Conservation (phyloP, 2,797 vertebrate genomes). For the Melanotaenia maccullochi region DNA sequence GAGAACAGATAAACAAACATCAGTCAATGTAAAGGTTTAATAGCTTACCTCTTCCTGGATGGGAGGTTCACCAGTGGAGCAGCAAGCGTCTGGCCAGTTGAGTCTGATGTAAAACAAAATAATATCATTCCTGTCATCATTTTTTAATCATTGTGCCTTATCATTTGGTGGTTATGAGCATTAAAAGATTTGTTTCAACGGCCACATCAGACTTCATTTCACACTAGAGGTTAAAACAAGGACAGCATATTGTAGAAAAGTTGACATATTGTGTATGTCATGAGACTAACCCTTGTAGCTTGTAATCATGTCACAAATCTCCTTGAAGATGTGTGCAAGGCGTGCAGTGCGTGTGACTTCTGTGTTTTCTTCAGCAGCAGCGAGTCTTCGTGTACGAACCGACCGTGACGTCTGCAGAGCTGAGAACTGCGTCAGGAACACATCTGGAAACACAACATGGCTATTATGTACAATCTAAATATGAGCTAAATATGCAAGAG, state of each 20-base stretch:
- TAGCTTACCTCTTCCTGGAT: conserved; percentile 93
- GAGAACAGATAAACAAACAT: conserved; percentile 42
- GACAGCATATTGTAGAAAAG: conserved; percentile 2
- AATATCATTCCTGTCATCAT: conserved; percentile 23
- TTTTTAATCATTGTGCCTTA: conserved; percentile 19
- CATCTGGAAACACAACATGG: conserved; percentile 82
- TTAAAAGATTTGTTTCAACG: conserved; percentile 27
- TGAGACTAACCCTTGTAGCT: conserved; percentile 92
- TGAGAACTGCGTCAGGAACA: conserved; percentile 99
- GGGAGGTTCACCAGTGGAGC: conserved; percentile 94
- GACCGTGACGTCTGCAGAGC: conserved; percentile 96
- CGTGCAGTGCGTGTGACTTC: conserved; percentile 98
- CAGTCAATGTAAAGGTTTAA: conserved; percentile 16
- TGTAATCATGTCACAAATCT: conserved; percentile 98
- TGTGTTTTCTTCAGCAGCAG: conserved; percentile 95
- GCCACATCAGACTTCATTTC: conserved; percentile 12
- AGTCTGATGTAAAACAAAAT: conserved; percentile 83
- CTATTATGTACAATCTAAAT: not conserved
- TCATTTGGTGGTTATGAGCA: conserved; percentile 9
- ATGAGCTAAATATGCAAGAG: not conserved
- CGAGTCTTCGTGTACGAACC: conserved; percentile 92
- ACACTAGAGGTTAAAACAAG: conserved; percentile 19
- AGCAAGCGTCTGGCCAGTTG: conserved; percentile 90
- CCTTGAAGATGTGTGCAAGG: conserved; percentile 98
- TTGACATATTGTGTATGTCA: not conserved